Percentiles rank a stretch among this genome's conserved stretches.
Evolutionary conservation across 2,888 invertebrate species (phyloP).

Genomic region (Aelia acuminata): DNA sequence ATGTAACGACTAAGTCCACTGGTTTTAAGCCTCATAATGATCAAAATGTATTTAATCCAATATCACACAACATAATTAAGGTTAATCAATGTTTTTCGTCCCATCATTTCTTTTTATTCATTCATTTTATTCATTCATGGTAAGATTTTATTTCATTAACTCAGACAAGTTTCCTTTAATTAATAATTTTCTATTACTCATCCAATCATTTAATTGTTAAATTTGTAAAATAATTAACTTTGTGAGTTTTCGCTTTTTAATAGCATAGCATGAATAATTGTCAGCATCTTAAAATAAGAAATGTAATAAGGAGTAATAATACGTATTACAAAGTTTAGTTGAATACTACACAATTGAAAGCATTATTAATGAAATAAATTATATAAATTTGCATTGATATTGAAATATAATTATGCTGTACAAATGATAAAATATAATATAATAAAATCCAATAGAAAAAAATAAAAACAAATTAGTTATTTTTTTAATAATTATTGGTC

Average conservation of each 20-base stretch:
- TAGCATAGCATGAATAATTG: neutral
- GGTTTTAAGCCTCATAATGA: no score
- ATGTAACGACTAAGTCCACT: no score
- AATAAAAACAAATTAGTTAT: neutral
- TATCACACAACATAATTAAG: no score
- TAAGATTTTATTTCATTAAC: neutral
- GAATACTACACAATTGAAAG: neutral
- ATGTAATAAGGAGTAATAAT: neutral
- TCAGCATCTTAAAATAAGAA: neutral
- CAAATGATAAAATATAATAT: slow-evolving; percentile 1
- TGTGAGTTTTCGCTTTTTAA: neutral
- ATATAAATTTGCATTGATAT: neutral
- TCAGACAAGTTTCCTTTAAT: neutral
- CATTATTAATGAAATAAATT: neutral
- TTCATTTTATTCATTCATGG: no score
- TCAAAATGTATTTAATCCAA: no score
- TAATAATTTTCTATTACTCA: neutral
- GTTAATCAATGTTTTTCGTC: no score
- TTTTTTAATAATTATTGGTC: slow-evolving; percentile 34
- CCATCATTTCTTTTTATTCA: no score
- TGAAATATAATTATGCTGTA: neutral
- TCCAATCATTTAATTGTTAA: neutral
- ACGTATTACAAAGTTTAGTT: neutral
- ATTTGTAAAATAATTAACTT: neutral
- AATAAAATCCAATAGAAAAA: neutral